Evolutionary conservation across 2,797 vertebrate genomes (phyloP).

Genomic region (Chelonia mydas): DNA sequence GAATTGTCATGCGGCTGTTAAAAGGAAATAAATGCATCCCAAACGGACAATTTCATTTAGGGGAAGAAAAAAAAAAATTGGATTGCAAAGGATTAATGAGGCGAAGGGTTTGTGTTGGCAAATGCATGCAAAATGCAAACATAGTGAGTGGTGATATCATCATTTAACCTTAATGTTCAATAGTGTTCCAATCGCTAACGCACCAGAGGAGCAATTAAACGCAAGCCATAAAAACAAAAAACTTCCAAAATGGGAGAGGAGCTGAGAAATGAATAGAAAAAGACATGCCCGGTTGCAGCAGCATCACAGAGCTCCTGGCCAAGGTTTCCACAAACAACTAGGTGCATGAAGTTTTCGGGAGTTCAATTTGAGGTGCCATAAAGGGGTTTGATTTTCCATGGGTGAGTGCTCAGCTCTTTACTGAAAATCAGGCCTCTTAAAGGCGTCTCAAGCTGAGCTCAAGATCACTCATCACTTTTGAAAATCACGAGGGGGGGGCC

Average conservation of each 20-base stretch:
- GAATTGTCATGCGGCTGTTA: conserved; percentile 79
- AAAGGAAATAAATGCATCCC: conserved; percentile 83
- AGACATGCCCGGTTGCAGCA: background rate
- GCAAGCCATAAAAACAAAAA: conserved; percentile 26
- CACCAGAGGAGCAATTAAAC: conserved; percentile 37
- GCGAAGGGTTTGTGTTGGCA: conserved; percentile 79
- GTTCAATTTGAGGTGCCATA: fast-evolving
- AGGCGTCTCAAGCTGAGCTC: fast-evolving
- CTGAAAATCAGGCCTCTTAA: background rate
- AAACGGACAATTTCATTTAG: conserved; percentile 81
- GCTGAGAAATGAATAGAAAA: background rate
- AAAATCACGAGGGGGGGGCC: fast-evolving
- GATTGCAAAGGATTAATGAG: conserved; percentile 84
- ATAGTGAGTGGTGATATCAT: conserved; percentile 68
- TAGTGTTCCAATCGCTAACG: conserved; percentile 30
- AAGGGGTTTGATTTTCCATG: fast-evolving
- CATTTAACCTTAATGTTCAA: conserved; percentile 73
- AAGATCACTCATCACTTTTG: background rate
- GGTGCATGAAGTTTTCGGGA: background rate
- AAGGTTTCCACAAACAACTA: fast-evolving
- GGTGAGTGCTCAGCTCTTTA: background rate
- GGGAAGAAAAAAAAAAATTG: background rate
- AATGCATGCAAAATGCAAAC: conserved; percentile 77
- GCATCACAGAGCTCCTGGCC: fast-evolving
- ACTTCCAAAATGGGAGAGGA: conserved; percentile 2